A percentile compares a stretch with the other conserved stretches of the same genome.
phyloP scores from a whole-genome alignment of 1,140 invertebrate species.

The Galleria mellonella region DNA sequence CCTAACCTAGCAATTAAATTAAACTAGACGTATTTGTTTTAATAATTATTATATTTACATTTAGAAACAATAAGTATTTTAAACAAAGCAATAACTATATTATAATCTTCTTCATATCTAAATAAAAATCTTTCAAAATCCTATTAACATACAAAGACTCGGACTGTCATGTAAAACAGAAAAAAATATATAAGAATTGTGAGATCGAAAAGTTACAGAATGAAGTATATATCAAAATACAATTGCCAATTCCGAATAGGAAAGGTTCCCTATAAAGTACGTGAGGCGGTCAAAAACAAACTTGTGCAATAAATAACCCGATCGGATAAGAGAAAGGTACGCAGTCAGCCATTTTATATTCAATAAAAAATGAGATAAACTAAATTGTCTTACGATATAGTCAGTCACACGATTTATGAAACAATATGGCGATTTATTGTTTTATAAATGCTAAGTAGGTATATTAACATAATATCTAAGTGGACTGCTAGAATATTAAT shows the following conservation, averaged over 20 bases:
- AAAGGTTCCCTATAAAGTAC: slow-evolving; percentile 70
- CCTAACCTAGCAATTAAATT: too few species aligned
- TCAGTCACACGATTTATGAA: slow-evolving; percentile 14
- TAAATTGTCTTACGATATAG: slow-evolving; percentile 52
- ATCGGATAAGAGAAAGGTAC: slow-evolving; percentile 63
- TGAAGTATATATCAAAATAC: slow-evolving; percentile 61
- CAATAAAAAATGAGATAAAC: slow-evolving; percentile 59
- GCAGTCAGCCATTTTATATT: slow-evolving; percentile 58
- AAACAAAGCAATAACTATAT: too few species aligned
- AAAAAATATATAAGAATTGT: slow-evolving; percentile 7
- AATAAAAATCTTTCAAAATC: too few species aligned
- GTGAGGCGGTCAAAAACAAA: slow-evolving; percentile 71
- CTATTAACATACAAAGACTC: slow-evolving; percentile 1
- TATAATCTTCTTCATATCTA: too few species aligned
- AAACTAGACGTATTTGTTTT: too few species aligned
- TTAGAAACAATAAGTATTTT: too few species aligned
- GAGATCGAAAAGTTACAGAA: slow-evolving; percentile 44
- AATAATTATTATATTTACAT: too few species aligned
- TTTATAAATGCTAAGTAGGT: background rate
- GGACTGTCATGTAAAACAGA: slow-evolving; percentile 2
- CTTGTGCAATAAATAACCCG: slow-evolving; percentile 68
- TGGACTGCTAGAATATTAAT: too few species aligned
- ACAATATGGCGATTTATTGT: slow-evolving; percentile 5
- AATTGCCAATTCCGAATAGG: slow-evolving; percentile 65
- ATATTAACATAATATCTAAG: too few species aligned